Evolutionary conservation across 2,888 invertebrate genomes (phyloP).

Genomic region (Macaria notata): DNA sequence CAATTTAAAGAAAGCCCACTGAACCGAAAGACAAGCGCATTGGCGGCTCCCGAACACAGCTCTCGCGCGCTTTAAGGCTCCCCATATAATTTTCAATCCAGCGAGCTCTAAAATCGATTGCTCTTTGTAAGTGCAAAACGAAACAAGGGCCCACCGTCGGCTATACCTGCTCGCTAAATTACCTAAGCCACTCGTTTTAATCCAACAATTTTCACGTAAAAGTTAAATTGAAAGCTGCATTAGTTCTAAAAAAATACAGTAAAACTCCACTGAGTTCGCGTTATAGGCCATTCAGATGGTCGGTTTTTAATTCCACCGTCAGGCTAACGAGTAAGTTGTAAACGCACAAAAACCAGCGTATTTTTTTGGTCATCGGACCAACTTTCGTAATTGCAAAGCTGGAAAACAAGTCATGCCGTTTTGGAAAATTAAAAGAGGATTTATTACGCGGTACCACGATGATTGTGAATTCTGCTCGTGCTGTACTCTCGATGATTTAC

Average conservation of each 20-base stretch:
- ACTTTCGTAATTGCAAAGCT: constrained; percentile 25
- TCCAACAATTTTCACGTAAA: constrained; percentile 47
- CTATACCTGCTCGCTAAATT: constrained; percentile 58
- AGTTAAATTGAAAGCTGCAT: constrained; percentile 42
- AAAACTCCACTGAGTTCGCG: constrained; percentile 33
- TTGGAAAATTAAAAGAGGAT: constrained; percentile 25
- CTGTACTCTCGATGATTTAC: constrained; percentile 12
- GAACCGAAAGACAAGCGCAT: constrained; percentile 83
- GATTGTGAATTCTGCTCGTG: constrained; percentile 10
- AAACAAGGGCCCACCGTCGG: constrained; percentile 58
- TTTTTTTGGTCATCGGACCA: constrained; percentile 26
- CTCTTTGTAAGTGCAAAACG: constrained; percentile 77
- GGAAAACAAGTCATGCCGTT: constrained; percentile 24
- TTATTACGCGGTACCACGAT: constrained; percentile 21
- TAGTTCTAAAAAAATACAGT: constrained; percentile 41
- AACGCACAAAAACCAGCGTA: constrained; percentile 23
- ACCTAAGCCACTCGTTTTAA: constrained; percentile 48
- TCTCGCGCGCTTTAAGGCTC: constrained; percentile 71
- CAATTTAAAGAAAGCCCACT: constrained; percentile 84
- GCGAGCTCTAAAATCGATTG: constrained; percentile 81
- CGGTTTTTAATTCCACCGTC: constrained; percentile 23
- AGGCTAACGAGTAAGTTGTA: constrained; percentile 27
- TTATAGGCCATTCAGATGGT: constrained; percentile 26
- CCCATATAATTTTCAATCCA: constrained; percentile 82
- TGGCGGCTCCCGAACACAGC: constrained; percentile 77